Conservation (phyloP, 2,113 vertebrate genomes). For the Vombatus ursinus region DNA sequence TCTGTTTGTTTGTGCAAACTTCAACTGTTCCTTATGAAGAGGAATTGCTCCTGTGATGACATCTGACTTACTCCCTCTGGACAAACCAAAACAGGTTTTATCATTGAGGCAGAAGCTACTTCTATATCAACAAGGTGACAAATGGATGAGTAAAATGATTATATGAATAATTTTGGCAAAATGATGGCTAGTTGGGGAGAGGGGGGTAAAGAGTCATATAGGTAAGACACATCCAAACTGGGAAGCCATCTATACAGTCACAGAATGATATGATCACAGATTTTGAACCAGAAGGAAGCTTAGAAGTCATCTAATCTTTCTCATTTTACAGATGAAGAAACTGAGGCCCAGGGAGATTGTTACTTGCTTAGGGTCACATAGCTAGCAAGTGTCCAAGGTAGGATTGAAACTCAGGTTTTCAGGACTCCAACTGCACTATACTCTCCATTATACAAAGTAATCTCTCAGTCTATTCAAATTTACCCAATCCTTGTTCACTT, state of each 20-base stretch:
- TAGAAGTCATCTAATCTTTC: background rate
- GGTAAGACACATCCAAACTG: background rate
- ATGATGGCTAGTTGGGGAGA: background rate
- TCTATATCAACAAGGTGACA: background rate
- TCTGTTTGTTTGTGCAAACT: background rate
- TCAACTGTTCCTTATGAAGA: background rate
- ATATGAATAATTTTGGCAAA: background rate
- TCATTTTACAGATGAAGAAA: background rate
- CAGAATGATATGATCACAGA: background rate
- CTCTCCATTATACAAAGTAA: background rate
- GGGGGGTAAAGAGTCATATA: background rate
- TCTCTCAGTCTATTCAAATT: background rate
- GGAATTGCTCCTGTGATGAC: background rate
- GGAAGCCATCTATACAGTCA: background rate
- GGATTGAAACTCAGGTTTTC: background rate
- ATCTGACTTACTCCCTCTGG: background rate
- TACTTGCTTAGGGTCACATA: background rate
- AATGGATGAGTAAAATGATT: background rate
- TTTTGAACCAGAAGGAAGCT: background rate
- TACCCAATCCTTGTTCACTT: background rate
- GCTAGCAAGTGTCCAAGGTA: background rate
- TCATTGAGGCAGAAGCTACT: background rate
- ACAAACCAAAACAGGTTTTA: background rate
- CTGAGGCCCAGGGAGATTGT: background rate
- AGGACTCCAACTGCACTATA: background rate